Percentiles rank a stretch among this genome's conserved stretches.
phyloP scores from a whole-genome alignment of 1,140 invertebrate species.

The Limonius californicus region DNA sequence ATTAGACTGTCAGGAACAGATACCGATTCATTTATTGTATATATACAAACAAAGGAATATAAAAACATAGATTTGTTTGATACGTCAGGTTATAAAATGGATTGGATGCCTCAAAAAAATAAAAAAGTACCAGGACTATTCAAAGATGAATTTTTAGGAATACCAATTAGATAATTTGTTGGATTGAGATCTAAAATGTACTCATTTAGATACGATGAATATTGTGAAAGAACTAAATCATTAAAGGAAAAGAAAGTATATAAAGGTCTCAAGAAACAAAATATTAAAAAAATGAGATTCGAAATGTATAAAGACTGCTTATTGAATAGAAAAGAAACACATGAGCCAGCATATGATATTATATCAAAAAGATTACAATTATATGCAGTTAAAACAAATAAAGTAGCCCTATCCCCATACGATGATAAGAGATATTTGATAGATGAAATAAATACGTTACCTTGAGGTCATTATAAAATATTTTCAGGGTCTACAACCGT shows the following conservation, averaged over 20 bases:
- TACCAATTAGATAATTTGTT: conserved; percentile 7
- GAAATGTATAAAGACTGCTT: conserved; percentile 20
- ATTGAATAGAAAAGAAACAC: conserved; percentile 1
- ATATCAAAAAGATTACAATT: conserved; percentile 2
- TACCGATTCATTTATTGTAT: conserved; percentile 14
- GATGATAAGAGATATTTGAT: too few species aligned
- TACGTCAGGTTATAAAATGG: conserved; percentile 10
- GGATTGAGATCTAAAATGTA: conserved; percentile 22
- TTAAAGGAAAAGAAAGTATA: conserved; percentile 16
- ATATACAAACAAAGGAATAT: conserved; percentile 15
- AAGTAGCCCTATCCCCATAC: too few species aligned
- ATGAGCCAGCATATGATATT: conserved; percentile 13
- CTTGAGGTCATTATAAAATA: too few species aligned
- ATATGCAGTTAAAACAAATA: too few species aligned
- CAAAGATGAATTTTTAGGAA: conserved; percentile 9
- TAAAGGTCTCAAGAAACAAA: conserved; percentile 19
- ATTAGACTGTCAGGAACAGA: not conserved
- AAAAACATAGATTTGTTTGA: conserved; percentile 12
- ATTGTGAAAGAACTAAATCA: too few species aligned
- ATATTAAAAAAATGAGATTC: conserved; percentile 20
- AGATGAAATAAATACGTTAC: too few species aligned
- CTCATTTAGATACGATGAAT: conserved; percentile 16
- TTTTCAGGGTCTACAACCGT: too few species aligned
- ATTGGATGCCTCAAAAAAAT: not conserved
- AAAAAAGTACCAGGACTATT: conserved; percentile 18